A percentile compares a stretch with the other conserved stretches of the same genome.
Evolutionary conservation across 2,888 invertebrate species (phyloP).

Genomic region (Cyclophora albipunctata): DNA sequence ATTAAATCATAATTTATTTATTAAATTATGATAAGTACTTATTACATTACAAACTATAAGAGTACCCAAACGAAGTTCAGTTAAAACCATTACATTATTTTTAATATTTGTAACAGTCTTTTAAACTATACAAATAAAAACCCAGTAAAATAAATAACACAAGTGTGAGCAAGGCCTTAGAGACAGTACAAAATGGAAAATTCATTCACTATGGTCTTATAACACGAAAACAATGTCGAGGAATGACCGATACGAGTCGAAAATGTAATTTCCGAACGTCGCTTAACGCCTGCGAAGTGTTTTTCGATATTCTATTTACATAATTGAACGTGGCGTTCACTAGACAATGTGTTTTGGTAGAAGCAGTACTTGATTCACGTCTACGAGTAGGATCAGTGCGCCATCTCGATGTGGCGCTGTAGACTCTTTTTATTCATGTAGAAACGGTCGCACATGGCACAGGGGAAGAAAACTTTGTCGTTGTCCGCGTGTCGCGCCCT

Average conservation of each 20-base stretch:
- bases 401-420: constrained; percentile 71
- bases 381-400: constrained; percentile 52
- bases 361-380: constrained; percentile 4
- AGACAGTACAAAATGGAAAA: constrained; percentile 29
- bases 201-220: constrained; percentile 2
- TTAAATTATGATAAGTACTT: constrained; percentile 47
- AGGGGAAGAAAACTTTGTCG: constrained; percentile 73
- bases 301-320: constrained; percentile 1
- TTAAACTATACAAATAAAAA: constrained; percentile 34
- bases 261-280: constrained; percentile 23
- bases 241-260: constrained; percentile 40
- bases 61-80: constrained; percentile 18
- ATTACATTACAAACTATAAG: constrained; percentile 16
- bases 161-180: constrained; percentile 57
- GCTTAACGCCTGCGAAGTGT: constrained; percentile 2
- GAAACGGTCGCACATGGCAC: constrained; percentile 75
- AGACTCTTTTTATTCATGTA: constrained; percentile 73
- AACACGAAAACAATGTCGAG: constrained; percentile 23
- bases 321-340: constrained; percentile 2
- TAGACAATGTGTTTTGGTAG: constrained; percentile 12
- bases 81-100: constrained; percentile 31
- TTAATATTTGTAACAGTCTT: constrained; percentile 37
- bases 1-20: constrained; percentile 31
- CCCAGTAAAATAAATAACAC: constrained; percentile 55
- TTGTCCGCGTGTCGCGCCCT: constrained; percentile 68